Conservation (phyloP, 2,888 invertebrate genomes). For the Agrypnus murinus region DNA sequence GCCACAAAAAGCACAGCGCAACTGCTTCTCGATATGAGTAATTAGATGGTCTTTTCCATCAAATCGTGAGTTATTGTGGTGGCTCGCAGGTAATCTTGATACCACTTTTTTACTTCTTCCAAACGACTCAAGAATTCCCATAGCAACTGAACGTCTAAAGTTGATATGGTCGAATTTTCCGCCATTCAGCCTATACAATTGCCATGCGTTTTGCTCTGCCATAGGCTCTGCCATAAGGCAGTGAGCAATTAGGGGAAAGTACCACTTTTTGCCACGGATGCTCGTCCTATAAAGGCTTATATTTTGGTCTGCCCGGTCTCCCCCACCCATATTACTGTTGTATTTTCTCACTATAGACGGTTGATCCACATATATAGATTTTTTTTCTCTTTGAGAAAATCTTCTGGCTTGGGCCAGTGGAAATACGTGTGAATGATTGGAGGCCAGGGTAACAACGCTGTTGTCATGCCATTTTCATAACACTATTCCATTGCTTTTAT, state of each 20-base stretch:
- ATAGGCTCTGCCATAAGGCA: constrained; percentile 50
- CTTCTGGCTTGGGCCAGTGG: too few relatives aligned
- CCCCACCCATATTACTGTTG: constrained; percentile 15
- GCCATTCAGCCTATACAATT: constrained; percentile 6
- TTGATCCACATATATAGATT: not conserved
- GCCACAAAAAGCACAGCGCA: constrained; percentile 19
- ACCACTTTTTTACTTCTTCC: constrained; percentile 3
- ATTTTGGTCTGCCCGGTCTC: constrained; percentile 46
- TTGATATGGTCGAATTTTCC: constrained; percentile 9
- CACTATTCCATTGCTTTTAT: too few relatives aligned
- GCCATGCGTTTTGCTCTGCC: constrained; percentile 49
- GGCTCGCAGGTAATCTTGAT: too few relatives aligned
- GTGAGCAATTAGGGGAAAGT: constrained; percentile 50
- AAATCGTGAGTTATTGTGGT: constrained; percentile 21
- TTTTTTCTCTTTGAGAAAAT: too few relatives aligned
- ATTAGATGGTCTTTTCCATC: constrained; percentile 37
- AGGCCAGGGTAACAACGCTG: too few relatives aligned
- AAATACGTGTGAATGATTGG: too few relatives aligned
- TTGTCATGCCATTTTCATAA: too few relatives aligned
- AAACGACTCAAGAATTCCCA: constrained; percentile 3
- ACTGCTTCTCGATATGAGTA: constrained; percentile 31
- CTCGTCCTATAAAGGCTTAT: constrained; percentile 50
- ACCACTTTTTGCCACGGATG: constrained; percentile 54
- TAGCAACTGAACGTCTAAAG: constrained; percentile 13
- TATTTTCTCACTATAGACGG: not conserved